Conservation (phyloP, 2,113 vertebrate species). For the Poeciliopsis retropinna region DNA sequence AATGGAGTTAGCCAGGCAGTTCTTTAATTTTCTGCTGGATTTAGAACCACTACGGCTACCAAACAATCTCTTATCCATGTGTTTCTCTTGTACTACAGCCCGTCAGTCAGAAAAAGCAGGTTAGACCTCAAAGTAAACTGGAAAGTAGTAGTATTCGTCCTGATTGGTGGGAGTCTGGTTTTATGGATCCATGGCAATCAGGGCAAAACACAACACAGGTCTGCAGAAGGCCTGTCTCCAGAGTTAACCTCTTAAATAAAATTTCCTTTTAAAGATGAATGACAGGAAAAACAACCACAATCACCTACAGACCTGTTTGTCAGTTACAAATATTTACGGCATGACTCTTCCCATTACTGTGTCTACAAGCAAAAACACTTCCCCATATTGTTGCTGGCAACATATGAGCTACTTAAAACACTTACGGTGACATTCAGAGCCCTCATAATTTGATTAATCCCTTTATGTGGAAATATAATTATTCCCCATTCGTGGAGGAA, state of each 20-base stretch:
- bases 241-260: neutral
- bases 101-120: neutral
- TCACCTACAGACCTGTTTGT: neutral
- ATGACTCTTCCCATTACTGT: neutral
- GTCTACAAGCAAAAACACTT: neutral
- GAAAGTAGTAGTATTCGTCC: neutral
- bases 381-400: neutral
- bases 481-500: neutral
- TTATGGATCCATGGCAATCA: too few relatives aligned
- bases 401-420: neutral
- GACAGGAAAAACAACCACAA: neutral
- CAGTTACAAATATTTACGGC: neutral
- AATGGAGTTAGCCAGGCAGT: neutral
- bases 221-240: too few relatives aligned
- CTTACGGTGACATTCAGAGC: neutral
- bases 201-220: too few relatives aligned
- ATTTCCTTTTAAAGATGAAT: neutral
- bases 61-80: neutral
- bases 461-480: too few relatives aligned
- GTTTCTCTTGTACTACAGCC: neutral
- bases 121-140: neutral
- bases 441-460: too few relatives aligned
- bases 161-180: neutral
- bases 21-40: neutral
- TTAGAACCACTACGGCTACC: neutral